phyloP scores from a whole-genome alignment of 2,797 vertebrate genomes.

The Peromyscus eremicus region DNA sequence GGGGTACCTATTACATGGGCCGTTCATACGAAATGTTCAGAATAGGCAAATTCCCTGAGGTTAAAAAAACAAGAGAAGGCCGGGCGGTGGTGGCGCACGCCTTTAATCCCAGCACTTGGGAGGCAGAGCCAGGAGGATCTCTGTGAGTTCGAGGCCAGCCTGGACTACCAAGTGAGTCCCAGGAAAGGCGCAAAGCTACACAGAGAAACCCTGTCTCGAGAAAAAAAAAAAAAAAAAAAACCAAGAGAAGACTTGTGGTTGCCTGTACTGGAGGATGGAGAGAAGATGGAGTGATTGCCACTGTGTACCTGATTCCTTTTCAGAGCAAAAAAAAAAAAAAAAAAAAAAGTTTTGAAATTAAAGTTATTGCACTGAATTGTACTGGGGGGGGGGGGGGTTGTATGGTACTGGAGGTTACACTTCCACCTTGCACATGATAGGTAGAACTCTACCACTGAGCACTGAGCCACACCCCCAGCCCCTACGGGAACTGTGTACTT shows the following conservation, averaged over 20 bases:
- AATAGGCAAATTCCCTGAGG: background rate
- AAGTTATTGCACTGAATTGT: background rate
- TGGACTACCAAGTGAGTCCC: too few species aligned
- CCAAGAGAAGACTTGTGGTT: background rate
- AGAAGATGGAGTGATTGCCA: background rate
- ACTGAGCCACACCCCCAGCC: too few species aligned
- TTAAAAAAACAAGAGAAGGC: background rate
- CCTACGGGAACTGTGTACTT: background rate
- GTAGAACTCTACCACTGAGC: background rate
- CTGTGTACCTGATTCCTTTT: background rate
- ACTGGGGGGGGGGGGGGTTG: background rate
- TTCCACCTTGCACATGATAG: background rate
- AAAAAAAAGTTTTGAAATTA: conserved; percentile 12
- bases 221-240: background rate
- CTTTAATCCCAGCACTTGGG: too few species aligned
- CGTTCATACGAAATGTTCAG: background rate
- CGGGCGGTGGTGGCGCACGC: too few species aligned
- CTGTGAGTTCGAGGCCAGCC: too few species aligned
- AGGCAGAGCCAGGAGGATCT: too few species aligned
- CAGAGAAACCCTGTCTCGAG: too few species aligned
- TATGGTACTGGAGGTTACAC: background rate
- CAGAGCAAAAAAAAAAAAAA: background rate
- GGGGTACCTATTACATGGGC: background rate
- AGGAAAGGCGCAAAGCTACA: too few species aligned
- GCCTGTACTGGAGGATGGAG: background rate